Percentiles rank a stretch among this genome's conserved stretches.
Evolutionary conservation across 2,797 vertebrate species (phyloP).

Genomic region (Trachurus trachurus): DNA sequence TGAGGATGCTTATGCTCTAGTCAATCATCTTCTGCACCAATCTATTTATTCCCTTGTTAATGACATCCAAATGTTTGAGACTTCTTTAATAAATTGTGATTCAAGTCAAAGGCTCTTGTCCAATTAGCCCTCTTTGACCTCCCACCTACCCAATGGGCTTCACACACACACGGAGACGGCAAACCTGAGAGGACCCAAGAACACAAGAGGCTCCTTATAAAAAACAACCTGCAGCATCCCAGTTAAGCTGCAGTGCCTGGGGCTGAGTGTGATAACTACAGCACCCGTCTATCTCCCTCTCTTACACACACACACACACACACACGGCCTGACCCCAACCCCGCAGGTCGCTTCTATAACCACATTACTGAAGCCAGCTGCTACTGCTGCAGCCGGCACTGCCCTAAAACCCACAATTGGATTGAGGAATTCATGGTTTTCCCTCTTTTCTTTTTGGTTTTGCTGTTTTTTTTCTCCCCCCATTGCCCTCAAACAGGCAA

Average conservation of each 20-base stretch:
- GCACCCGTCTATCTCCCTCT: constrained; percentile 65
- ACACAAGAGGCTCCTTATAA: constrained; percentile 76
- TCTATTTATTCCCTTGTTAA: constrained; percentile 72
- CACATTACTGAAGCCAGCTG: constrained; percentile 96
- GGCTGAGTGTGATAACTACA: constrained; percentile 67
- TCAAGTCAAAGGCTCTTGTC: constrained; percentile 80
- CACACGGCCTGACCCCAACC: constrained; percentile 89
- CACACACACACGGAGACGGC: constrained; percentile 42
- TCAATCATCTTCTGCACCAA: constrained; percentile 65
- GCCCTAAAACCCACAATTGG: constrained; percentile 93
- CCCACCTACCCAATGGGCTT: constrained; percentile 59
- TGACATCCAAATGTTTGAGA: constrained; percentile 75
- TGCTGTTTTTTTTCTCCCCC: constrained; percentile 32
- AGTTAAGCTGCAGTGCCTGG: constrained; percentile 66
- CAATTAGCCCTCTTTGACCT: constrained; percentile 82
- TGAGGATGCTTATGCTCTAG: constrained; percentile 78
- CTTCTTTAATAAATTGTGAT: constrained; percentile 75
- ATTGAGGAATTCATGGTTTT: constrained; percentile 95
- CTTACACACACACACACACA: constrained; percentile 30
- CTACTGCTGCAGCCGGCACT: constrained; percentile 81
- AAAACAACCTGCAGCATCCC: constrained; percentile 79
- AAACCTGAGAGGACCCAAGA: constrained; percentile 60
- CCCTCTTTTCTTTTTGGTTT: constrained; percentile 84
- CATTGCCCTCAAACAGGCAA: constrained; percentile 73
- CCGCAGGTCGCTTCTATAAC: constrained; percentile 90